Evolutionary conservation across 1,140 invertebrate genomes (phyloP).

Genomic region (Conus ventricosus): DNA sequence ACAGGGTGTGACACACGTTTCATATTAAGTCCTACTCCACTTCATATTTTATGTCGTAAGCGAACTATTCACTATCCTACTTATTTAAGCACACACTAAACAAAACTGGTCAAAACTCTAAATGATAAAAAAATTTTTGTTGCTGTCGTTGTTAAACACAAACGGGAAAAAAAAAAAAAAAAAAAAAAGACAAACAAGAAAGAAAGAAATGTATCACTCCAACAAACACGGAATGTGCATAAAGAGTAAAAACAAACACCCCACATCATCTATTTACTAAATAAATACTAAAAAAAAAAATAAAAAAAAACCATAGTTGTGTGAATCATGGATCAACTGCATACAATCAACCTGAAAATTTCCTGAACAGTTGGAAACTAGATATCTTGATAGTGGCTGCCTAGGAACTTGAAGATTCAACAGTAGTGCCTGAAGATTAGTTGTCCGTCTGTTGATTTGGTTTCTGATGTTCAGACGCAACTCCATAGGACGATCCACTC

Average conservation of each 20-base stretch:
- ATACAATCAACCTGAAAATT: no score
- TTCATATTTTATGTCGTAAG: no score
- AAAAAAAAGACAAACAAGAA: background rate
- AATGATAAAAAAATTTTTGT: background rate
- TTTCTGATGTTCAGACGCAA: background rate
- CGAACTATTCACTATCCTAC: no score
- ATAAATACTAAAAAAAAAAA: background rate
- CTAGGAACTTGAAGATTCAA: background rate
- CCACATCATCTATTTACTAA: no score
- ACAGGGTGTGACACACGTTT: no score
- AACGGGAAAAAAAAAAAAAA: background rate
- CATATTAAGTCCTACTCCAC: no score
- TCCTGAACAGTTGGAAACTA: no score
- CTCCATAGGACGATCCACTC: conserved; percentile 57
- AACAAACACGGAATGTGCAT: background rate
- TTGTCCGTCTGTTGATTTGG: background rate
- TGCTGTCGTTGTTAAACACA: background rate
- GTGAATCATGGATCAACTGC: background rate
- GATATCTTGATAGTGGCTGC: background rate
- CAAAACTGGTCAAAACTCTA: no score
- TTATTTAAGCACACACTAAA: no score
- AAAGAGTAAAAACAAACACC: background rate
- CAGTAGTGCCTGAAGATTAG: background rate
- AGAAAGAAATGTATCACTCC: background rate
- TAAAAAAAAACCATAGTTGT: background rate